Conservation (phyloP, 2,113 vertebrate genomes). For the Nansenia antarctica region DNA sequence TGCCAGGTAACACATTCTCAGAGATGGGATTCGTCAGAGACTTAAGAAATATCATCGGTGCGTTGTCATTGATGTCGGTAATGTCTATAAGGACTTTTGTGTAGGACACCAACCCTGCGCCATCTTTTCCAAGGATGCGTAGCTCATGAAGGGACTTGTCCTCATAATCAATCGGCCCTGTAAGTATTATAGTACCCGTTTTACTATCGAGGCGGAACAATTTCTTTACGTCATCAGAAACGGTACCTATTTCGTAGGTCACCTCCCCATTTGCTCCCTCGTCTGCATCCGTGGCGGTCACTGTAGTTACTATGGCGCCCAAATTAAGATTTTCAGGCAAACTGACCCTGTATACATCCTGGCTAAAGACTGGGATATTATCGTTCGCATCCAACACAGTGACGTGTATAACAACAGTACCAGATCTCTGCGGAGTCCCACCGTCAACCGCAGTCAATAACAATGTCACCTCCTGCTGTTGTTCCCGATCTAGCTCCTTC, state of each 20-base stretch:
- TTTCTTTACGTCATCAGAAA: neutral
- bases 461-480: conserved; percentile 37
- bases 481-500: conserved; percentile 60
- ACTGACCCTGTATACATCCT: conserved; percentile 54
- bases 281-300: conserved; percentile 61
- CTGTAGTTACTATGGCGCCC: conserved; percentile 34
- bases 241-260: conserved; percentile 52
- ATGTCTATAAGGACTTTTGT: conserved; percentile 63
- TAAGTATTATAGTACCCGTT: conserved; percentile 24
- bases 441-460: conserved; percentile 61
- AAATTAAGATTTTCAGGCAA: conserved; percentile 59
- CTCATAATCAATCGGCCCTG: conserved; percentile 39
- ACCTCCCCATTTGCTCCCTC: conserved; percentile 69
- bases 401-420: conserved; percentile 51
- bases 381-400: conserved; percentile 64
- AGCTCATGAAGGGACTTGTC: conserved; percentile 31
- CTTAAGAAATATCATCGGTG: conserved; percentile 57
- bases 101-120: conserved; percentile 53
- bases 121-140: conserved; percentile 62
- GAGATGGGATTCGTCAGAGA: conserved; percentile 53
- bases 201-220: conserved; percentile 28
- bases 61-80: conserved; percentile 42
- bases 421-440: conserved; percentile 58
- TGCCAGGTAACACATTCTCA: conserved; percentile 56
- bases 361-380: conserved; percentile 55